Percentiles rank a stretch among this genome's conserved stretches.
Evolutionary conservation across 2,888 invertebrate genomes (phyloP).

Genomic region (Drosophila affinis): DNA sequence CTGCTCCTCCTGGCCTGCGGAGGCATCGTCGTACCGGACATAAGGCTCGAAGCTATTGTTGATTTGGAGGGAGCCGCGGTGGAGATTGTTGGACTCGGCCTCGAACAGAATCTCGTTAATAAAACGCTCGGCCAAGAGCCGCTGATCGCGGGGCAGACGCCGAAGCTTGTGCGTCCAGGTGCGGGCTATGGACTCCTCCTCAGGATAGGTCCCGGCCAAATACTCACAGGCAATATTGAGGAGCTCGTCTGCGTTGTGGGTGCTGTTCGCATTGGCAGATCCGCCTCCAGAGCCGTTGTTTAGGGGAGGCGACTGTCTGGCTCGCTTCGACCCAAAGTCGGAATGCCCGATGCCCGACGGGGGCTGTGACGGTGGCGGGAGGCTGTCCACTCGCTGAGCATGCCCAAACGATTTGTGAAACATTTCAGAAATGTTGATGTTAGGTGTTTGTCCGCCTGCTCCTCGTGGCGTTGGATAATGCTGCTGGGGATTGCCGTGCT

Average conservation of each 20-base stretch:
- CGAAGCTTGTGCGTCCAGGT: slow-evolving; percentile 82
- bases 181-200: slow-evolving; percentile 80
- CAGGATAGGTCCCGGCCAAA: slow-evolving; percentile 77
- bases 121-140: slow-evolving; percentile 82
- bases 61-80: slow-evolving; percentile 81
- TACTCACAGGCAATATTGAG: slow-evolving; percentile 80
- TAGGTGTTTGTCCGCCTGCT: slow-evolving; percentile 65
- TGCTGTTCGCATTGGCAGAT: slow-evolving; percentile 34
- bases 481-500: slow-evolving; percentile 32
- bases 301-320: slow-evolving; percentile 54
- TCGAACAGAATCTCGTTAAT: slow-evolving; percentile 82
- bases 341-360: not conserved
- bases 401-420: slow-evolving; percentile 81
- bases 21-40: slow-evolving; percentile 76
- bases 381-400: slow-evolving; percentile 62
- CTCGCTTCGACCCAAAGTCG: slow-evolving; percentile 43
- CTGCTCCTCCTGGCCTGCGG: slow-evolving; percentile 65
- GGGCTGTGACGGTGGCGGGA: slow-evolving; percentile 53
- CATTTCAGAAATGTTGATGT: slow-evolving; percentile 79
- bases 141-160: slow-evolving; percentile 77
- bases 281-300: slow-evolving; percentile 10
- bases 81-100: slow-evolving; percentile 80
- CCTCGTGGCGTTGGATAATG: slow-evolving; percentile 56
- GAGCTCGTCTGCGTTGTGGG: slow-evolving; percentile 74
- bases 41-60: slow-evolving; percentile 81